Evolutionary conservation across 2,797 vertebrate species (phyloP).

Genomic region (Falco cherrug): DNA sequence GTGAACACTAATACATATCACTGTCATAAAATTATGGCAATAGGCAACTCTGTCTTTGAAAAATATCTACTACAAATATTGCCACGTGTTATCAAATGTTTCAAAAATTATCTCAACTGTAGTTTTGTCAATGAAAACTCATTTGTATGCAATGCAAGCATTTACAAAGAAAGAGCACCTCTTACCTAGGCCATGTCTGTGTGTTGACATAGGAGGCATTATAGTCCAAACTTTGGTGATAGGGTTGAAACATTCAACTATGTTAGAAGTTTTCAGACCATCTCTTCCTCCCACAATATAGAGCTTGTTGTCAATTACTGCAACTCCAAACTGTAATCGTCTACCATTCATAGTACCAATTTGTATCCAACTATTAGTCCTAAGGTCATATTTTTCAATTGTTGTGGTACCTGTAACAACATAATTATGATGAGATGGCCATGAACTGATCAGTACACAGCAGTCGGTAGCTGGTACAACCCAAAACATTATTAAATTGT

Average conservation of each 20-base stretch:
- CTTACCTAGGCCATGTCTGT: slow-evolving; percentile 94
- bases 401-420: slow-evolving; percentile 87
- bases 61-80: background rate
- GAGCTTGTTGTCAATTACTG: slow-evolving; percentile 95
- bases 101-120: background rate
- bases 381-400: slow-evolving; percentile 95
- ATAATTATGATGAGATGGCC: background rate
- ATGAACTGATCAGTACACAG: background rate
- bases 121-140: background rate
- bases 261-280: slow-evolving; percentile 95
- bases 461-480: background rate
- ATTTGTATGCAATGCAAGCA: background rate
- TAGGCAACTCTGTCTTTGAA: background rate
- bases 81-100: rapidly evolving
- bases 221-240: slow-evolving; percentile 91
- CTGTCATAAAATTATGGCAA: background rate
- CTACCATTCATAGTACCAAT: slow-evolving; percentile 92
- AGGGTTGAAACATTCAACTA: slow-evolving; percentile 95
- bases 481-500: rapidly evolving
- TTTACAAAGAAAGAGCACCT: background rate
- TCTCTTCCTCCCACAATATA: slow-evolving; percentile 96
- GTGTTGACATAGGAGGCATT: slow-evolving; percentile 98
- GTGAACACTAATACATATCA: background rate
- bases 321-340: slow-evolving; percentile 94
- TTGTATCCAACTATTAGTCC: slow-evolving; percentile 94